phyloP scores from a whole-genome alignment of 1,140 invertebrate species.

The Acarapis woodi region DNA sequence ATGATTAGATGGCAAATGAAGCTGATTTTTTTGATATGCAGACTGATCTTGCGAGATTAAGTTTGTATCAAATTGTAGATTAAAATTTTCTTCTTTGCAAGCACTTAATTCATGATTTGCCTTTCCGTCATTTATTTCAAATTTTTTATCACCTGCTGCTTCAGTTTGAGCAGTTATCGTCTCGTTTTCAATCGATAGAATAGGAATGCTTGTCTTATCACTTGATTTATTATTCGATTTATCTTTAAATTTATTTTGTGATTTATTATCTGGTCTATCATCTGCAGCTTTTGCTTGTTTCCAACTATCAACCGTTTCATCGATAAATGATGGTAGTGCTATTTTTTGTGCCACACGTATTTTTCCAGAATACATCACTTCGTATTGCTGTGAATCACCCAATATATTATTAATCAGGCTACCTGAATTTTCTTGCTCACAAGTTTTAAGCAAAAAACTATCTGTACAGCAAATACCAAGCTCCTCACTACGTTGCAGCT shows the following conservation, averaged over 20 bases:
- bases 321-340: constrained; percentile 56
- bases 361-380: constrained; percentile 63
- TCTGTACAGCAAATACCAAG: too few relatives aligned
- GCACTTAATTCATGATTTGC: too few relatives aligned
- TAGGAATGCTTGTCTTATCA: not conserved
- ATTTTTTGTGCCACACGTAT: constrained; percentile 47
- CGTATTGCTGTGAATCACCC: constrained; percentile 15
- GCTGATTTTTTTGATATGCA: not conserved
- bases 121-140: not conserved
- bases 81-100: too few relatives aligned
- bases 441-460: too few relatives aligned
- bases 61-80: too few relatives aligned
- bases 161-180: not conserved
- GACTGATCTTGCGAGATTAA: too few relatives aligned
- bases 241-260: not conserved
- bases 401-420: constrained; percentile 12
- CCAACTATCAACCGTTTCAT: constrained; percentile 58
- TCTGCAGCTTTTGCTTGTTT: constrained; percentile 20
- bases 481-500: too few relatives aligned
- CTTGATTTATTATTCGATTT: not conserved
- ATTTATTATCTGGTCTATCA: not conserved
- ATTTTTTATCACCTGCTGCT: not conserved
- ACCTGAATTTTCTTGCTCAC: too few relatives aligned
- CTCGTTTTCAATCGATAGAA: not conserved
- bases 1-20: constrained; percentile 6